Percentiles rank a stretch among this genome's conserved stretches.
These are phyloP conservation scores for Trachelus troglodyta DNA, from an alignment of 2,888 invertebrate species.

Conservation along the genomic window DNA sequence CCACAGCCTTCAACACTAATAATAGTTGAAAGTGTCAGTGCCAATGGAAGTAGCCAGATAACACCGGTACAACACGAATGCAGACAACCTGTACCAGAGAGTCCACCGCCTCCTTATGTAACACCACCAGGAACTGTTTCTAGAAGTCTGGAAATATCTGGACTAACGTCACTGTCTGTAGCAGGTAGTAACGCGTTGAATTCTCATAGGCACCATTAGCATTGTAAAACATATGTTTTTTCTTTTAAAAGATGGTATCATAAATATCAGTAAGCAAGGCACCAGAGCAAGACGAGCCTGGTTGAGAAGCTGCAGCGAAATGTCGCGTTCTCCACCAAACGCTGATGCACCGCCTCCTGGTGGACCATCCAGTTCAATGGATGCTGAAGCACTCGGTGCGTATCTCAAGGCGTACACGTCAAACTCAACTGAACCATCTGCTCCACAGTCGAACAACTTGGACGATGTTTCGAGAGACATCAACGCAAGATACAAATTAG, in stretches of 20 bases:
- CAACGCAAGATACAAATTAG: constrained; percentile 41
- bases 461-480: constrained; percentile 49
- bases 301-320: constrained; percentile 33
- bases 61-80: constrained; percentile 16
- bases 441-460: constrained; percentile 52
- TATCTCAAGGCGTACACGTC: constrained; percentile 45
- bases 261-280: constrained; percentile 22
- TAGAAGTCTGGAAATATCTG: constrained; percentile 30
- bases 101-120: constrained; percentile 62
- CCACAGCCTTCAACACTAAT: constrained; percentile 14
- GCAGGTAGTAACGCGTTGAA: constrained; percentile 20
- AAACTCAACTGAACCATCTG: constrained; percentile 35
- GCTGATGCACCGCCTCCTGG: constrained; percentile 17
- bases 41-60: constrained; percentile 38
- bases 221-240: not conserved
- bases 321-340: constrained; percentile 39
- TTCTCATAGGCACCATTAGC: no score
- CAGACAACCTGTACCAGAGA: constrained; percentile 44
- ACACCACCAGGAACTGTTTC: constrained; percentile 54
- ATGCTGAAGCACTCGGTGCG: constrained; percentile 53
- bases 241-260: constrained; percentile 14
- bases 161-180: constrained; percentile 22
- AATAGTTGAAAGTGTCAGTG: constrained; percentile 26
- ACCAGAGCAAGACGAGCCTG: constrained; percentile 35
- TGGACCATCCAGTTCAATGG: constrained; percentile 36